A percentile compares a stretch with the other conserved stretches of the same genome.
phyloP scores from a whole-genome alignment of 2,113 vertebrate genomes.

The Isichthys henryi region DNA sequence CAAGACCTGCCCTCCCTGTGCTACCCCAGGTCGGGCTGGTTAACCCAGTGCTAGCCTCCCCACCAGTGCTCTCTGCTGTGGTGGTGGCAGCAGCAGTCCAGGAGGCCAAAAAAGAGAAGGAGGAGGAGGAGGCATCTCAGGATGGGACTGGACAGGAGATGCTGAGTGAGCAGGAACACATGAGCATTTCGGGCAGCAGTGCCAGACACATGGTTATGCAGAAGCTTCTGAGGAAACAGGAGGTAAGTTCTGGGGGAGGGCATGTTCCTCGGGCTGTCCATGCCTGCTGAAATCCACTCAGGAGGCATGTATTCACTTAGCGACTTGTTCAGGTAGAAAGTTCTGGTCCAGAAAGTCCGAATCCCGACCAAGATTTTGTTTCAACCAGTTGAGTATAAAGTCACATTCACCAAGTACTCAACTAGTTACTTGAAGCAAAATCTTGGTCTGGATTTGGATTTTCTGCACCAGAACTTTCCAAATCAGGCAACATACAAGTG shows the following conservation, averaged over 20 bases:
- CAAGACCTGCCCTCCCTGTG: slow-evolving; percentile 52
- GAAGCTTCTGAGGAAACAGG: slow-evolving; percentile 77
- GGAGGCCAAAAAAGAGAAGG: slow-evolving; percentile 65
- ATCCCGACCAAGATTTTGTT: neutral
- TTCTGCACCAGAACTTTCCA: neutral
- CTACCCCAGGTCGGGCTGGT: slow-evolving; percentile 85
- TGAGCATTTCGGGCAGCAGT: slow-evolving; percentile 88
- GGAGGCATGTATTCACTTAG: neutral
- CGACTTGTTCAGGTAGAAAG: neutral
- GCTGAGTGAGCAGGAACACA: slow-evolving; percentile 85
- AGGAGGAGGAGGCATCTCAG: slow-evolving; percentile 65
- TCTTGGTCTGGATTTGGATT: neutral
- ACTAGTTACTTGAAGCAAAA: neutral
- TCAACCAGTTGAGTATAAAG: neutral
- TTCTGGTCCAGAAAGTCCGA: neutral
- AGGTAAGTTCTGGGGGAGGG: slow-evolving; percentile 52
- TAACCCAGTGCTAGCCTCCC: slow-evolving; percentile 80
- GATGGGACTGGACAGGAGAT: slow-evolving; percentile 76
- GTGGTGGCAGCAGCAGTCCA: slow-evolving; percentile 45
- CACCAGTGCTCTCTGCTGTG: slow-evolving; percentile 55
- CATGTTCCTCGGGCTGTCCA: neutral
- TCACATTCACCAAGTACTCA: neutral
- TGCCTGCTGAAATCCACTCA: neutral
- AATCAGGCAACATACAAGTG: neutral
- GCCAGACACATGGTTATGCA: slow-evolving; percentile 88